Base-by-base conservation (phyloP, 1,140 invertebrate species). In the Zeugodacus cucurbitae region DNA sequence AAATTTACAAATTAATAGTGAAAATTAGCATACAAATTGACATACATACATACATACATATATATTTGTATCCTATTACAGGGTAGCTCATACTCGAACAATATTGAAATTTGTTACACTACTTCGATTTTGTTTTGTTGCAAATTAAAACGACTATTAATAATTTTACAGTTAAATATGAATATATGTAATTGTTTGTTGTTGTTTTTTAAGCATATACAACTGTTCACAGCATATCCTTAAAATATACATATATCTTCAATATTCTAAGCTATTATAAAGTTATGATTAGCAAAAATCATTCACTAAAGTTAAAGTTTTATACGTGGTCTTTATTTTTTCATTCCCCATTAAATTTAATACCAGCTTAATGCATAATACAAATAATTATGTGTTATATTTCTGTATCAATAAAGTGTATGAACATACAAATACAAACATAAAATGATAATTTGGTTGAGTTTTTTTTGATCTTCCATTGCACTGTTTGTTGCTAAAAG, bases 401-500 rank as follows among this genome's bases (percentile, higher is more conserved):
- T 32, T 86, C 58, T 57, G 44, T 29, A 54, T n/a, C 29, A 59
- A 32, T 54, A 11, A 22, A 74, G 41, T 37, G 34, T 74, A 41
- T 17, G 74, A 82, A 82, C 48, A 48, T 8, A 82, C 14, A 82
- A 37, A 82, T 29, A 82, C 58, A 62, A 8, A 26, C n/a, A 62
- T 62, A 26, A 8, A 54, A 62, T 0, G n/a, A 22, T 26, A 11
- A 48, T 82, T n/a, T 82, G 22, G 41, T 82, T 82, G 22, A 82
- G 20, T 48, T 48, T 1, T 8, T 26, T 6, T 44, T 44, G 20
- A n/a, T n/a, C n/a, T n/a, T n/a, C n/a, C 70, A 44, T 78, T 78
- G 41, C 74, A 48, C 20, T 14, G 37, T 7, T 48, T 82, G 57
- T 8, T 22, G 62, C 64, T 87, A 90, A 58, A 93, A 93, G 44